phyloP scores from a whole-genome alignment of 1,140 invertebrate species.

The Atta cephalotes region DNA sequence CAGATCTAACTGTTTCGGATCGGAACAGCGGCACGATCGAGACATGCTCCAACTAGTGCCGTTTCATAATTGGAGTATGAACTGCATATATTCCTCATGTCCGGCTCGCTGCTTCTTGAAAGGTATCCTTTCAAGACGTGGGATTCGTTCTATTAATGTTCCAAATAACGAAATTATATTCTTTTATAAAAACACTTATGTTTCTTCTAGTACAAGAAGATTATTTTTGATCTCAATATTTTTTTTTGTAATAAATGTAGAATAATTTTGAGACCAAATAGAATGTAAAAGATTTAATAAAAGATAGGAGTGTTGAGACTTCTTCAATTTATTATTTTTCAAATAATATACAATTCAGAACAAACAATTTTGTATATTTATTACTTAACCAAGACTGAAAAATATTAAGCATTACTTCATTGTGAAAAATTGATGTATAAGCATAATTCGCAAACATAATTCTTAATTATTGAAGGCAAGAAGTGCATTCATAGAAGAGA shows the following conservation, averaged over 20 bases:
- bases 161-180: not conserved
- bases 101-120: slow-evolving; percentile 6
- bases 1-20: slow-evolving; percentile 56
- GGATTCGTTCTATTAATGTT: slow-evolving; percentile 9
- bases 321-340: not conserved
- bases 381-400: not conserved
- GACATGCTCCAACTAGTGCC: slow-evolving; percentile 10
- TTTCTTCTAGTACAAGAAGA: not conserved
- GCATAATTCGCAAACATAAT: slow-evolving; percentile 16
- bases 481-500: slow-evolving; percentile 59
- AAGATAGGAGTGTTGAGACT: not conserved
- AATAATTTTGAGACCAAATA: not conserved
- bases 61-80: slow-evolving; percentile 49
- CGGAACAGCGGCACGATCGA: not conserved
- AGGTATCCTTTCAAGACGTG: slow-evolving; percentile 11
- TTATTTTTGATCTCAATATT: not conserved
- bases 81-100: slow-evolving; percentile 13
- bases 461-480: slow-evolving; percentile 52
- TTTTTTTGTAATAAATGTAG: not conserved
- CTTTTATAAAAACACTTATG: not conserved
- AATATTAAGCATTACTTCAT: not conserved
- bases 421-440: slow-evolving; percentile 25
- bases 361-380: not conserved
- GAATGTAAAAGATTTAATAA: not conserved
- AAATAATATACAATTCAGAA: not conserved